Percentiles rank a stretch among this genome's conserved stretches.
phyloP scores from a whole-genome alignment of 2,888 invertebrate species.

The Chydorus sphaericus region DNA sequence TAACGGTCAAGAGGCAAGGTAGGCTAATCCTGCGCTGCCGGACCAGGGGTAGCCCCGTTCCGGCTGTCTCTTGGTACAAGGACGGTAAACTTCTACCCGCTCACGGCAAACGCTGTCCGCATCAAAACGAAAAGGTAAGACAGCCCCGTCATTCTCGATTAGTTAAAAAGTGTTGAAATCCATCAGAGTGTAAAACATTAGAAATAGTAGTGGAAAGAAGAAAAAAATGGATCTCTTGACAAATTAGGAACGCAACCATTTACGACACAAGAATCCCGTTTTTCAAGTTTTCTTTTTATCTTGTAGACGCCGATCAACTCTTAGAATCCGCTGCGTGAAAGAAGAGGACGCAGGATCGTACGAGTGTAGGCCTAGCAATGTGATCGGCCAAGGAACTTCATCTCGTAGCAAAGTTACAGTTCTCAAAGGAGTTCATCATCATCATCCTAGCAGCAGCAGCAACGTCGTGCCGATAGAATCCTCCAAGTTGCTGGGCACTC shows the following conservation, averaged over 20 bases:
- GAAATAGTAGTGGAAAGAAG: too few relatives aligned
- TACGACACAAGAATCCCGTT: too few relatives aligned
- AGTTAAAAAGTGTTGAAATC: background rate
- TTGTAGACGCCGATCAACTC: conserved; percentile 62
- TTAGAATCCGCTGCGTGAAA: conserved; percentile 58
- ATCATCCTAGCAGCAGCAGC: background rate
- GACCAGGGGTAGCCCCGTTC: conserved; percentile 17
- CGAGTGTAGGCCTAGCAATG: conserved; percentile 64
- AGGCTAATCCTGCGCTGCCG: conserved; percentile 14
- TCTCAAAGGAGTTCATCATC: conserved; percentile 26
- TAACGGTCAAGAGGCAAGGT: conserved; percentile 10
- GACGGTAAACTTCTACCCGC: conserved; percentile 20
- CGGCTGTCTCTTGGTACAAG: conserved; percentile 21
- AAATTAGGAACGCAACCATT: too few relatives aligned
- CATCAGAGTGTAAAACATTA: too few relatives aligned
- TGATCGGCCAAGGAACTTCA: conserved; percentile 42
- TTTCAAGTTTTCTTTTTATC: too few relatives aligned
- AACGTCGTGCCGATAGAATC: background rate
- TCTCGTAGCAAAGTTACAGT: conserved; percentile 37
- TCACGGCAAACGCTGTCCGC: conserved; percentile 18
- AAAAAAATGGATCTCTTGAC: too few relatives aligned
- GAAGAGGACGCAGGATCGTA: conserved; percentile 61
- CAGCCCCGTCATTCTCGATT: background rate
- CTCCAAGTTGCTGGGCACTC: background rate
- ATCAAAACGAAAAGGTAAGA: conserved; percentile 21